Conservation (phyloP, 2,113 vertebrate genomes). For the Gobiocypris rarus region DNA sequence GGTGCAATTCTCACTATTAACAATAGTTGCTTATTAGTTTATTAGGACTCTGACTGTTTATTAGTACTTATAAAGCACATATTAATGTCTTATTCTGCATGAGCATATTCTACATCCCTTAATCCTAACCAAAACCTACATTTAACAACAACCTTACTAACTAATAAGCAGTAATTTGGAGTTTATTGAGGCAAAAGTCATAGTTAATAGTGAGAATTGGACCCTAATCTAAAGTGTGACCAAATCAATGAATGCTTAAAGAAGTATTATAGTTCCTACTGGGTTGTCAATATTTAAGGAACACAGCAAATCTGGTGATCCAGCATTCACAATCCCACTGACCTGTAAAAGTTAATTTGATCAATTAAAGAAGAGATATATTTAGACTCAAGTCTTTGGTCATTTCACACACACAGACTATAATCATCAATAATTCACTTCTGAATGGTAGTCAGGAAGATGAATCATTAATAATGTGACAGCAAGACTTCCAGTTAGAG, state of each 20-base stretch:
- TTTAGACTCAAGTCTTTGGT: constrained; percentile 25
- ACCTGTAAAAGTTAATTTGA: neutral
- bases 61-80: too few species aligned
- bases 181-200: too few species aligned
- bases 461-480: constrained; percentile 59
- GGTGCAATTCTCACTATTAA: too few species aligned
- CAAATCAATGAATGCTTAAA: neutral
- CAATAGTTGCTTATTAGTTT: too few species aligned
- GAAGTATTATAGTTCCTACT: neutral
- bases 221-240: too few species aligned
- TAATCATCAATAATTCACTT: constrained; percentile 54
- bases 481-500: constrained; percentile 38
- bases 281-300: neutral
- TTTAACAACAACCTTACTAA: too few species aligned
- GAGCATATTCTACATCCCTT: too few species aligned
- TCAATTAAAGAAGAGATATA: neutral
- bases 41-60: too few species aligned
- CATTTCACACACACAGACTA: constrained; percentile 28
- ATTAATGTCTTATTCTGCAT: too few species aligned
- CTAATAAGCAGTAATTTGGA: too few species aligned
- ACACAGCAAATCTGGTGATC: neutral
- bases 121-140: too few species aligned
- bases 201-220: too few species aligned
- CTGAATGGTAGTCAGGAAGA: constrained; percentile 43
- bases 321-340: neutral